Evolutionary conservation across 2,888 invertebrate genomes (phyloP), one percentile per base, ranked within the genome.

Genomic region (Cephus nigrinus): DNA sequence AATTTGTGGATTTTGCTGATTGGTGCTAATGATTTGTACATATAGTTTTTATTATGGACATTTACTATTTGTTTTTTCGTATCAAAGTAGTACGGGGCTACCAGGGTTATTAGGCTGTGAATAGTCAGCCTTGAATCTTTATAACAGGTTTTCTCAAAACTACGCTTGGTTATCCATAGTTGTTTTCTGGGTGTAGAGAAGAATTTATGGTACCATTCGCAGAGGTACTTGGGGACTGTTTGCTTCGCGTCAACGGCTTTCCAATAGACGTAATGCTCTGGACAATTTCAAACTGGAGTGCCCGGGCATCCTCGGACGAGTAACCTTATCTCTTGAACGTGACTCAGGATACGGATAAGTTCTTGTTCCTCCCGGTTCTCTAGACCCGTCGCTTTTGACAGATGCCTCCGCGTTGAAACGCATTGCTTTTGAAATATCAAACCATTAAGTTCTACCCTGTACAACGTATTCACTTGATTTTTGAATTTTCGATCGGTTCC

Each of bases 301-400:
- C 12, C 12, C 23, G 35, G n/a, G 30, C 74, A 74, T 11, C 74
- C 74, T 35, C n/a, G n/a, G n/a, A 35, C 34, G 74, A 30, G 35
- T 4, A 74, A 74, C 36, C 33, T n/a, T 72, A 76, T 74, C 80
- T 77, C 76, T 34, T 35, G 73, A 75, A 77, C 75, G 80, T 79
- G 80, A 80, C 78, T 80, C 74, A 40, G 74, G 78, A 75, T 74
- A 34, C 55, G 75, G 15, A n/a, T 68, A 81, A 80, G 71, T 82
- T 81, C 79, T 73, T 77, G 75, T 79, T 81, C 3, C 3, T 82
- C 80, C 79, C 82, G 80, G 76, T 81, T 84, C 78, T 79, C 69
- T 36, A 77, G 75, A 68, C 73, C 55, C 0, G 4, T 72, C 76
- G 36, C 75, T 73, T 40, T 75, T 68, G 75, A 73, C 69, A 73